Percentiles rank a stretch among this genome's conserved stretches.
Conservation (phyloP, 2,113 vertebrate genomes). For the Pseudopipra pipra region DNA sequence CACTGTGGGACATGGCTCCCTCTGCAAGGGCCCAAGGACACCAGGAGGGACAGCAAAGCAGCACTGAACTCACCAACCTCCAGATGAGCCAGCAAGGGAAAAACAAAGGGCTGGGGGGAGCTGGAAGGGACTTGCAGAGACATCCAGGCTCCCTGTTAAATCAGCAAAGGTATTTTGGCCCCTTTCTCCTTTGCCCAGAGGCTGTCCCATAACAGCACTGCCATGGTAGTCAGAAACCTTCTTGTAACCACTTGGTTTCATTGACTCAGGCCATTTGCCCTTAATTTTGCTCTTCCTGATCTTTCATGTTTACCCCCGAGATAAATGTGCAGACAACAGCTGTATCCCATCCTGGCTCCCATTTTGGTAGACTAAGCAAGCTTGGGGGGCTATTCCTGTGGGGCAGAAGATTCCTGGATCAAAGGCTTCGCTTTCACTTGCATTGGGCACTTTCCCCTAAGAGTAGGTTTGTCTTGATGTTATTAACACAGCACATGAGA, state of each 20-base stretch:
- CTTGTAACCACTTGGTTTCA: neutral
- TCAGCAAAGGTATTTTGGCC: neutral
- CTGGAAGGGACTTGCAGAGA: neutral
- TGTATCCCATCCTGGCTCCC: constrained; percentile 17
- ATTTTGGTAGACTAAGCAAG: neutral
- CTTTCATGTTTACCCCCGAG: neutral
- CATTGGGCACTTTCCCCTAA: neutral
- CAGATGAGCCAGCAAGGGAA: neutral
- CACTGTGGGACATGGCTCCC: neutral
- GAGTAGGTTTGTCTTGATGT: constrained; percentile 23
- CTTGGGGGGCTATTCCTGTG: neutral
- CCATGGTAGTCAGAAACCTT: neutral
- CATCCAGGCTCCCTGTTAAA: neutral
- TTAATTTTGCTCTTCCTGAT: neutral
- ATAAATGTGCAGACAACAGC: constrained; percentile 19
- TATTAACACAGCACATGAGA: neutral
- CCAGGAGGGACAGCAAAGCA: neutral
- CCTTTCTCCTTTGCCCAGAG: neutral
- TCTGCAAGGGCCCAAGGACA: neutral
- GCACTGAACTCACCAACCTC: neutral
- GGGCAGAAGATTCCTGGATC: constrained; percentile 15
- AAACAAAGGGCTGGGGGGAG: neutral
- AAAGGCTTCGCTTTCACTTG: constrained; percentile 29
- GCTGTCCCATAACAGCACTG: neutral
- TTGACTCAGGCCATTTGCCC: neutral